Evolutionary conservation across 2,888 invertebrate genomes (phyloP).

Genomic region (Drosophila paramelanica): DNA sequence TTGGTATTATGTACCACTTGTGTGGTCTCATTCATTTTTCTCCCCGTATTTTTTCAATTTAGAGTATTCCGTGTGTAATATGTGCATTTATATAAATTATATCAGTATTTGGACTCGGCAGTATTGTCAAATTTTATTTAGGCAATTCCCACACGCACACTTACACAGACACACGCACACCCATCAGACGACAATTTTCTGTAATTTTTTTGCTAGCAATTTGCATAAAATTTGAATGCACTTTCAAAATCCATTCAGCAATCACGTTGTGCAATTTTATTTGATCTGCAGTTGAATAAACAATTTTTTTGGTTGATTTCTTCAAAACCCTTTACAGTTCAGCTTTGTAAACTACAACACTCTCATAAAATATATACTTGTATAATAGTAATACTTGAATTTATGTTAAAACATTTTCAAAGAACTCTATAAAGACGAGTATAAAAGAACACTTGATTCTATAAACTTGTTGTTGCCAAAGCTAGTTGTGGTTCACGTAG

Average conservation of each 20-base stretch:
- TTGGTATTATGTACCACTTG: conserved; percentile 12
- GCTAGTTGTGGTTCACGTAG: not conserved
- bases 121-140: conserved; percentile 14
- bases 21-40: conserved; percentile 30
- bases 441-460: not conserved
- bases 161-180: not conserved
- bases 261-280: conserved; percentile 18
- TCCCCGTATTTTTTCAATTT: no score
- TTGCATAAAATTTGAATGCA: conserved; percentile 47
- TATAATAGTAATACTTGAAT: no score
- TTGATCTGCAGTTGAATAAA: conserved; percentile 13
- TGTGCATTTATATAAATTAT: not conserved
- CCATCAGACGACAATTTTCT: conserved; percentile 24
- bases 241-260: conserved; percentile 14
- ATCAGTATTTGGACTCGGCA: not conserved
- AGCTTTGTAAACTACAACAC: not conserved
- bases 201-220: conserved; percentile 41
- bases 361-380: no score
- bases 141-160: conserved; percentile 2
- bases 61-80: no score
- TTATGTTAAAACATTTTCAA: no score
- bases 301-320: not conserved
- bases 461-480: not conserved
- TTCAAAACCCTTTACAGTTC: not conserved
- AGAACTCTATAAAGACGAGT: not conserved